Evolutionary conservation across 2,888 invertebrate species (phyloP).

Genomic region (Meiosimyza platycephala): DNA sequence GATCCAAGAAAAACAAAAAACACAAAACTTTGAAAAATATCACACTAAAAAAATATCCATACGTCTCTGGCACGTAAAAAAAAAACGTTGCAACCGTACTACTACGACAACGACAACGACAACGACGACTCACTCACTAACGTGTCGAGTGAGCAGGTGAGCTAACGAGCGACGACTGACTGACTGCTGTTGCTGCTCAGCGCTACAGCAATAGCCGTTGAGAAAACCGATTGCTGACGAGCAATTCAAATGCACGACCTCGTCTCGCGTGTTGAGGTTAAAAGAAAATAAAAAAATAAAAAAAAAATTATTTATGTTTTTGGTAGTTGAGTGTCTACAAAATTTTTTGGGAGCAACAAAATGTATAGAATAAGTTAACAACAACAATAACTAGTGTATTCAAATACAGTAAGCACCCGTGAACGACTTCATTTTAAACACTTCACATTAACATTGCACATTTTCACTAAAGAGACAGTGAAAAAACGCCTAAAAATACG

Average conservation of each 20-base stretch:
- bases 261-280: conserved; percentile 29
- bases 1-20: no score
- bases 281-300: conserved; percentile 18
- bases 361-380: conserved; percentile 26
- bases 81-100: no score
- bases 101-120: not conserved
- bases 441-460: no score
- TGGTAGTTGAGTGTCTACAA: conserved; percentile 38
- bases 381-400: conserved; percentile 6
- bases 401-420: no score
- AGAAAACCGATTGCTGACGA: no score
- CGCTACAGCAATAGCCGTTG: no score
- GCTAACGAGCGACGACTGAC: conserved; percentile 1
- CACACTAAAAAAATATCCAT: no score
- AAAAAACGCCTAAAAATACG: no score
- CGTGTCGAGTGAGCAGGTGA: conserved; percentile 12
- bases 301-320: conserved; percentile 30
- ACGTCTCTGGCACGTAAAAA: no score
- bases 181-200: not conserved
- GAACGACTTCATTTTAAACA: no score
- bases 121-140: conserved; percentile 22
- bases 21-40: no score
- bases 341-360: conserved; percentile 8
- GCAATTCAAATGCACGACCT: conserved; percentile 15
- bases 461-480: no score